phyloP scores from a whole-genome alignment of 1,140 invertebrate genomes.

The Homalodisca vitripennis region DNA sequence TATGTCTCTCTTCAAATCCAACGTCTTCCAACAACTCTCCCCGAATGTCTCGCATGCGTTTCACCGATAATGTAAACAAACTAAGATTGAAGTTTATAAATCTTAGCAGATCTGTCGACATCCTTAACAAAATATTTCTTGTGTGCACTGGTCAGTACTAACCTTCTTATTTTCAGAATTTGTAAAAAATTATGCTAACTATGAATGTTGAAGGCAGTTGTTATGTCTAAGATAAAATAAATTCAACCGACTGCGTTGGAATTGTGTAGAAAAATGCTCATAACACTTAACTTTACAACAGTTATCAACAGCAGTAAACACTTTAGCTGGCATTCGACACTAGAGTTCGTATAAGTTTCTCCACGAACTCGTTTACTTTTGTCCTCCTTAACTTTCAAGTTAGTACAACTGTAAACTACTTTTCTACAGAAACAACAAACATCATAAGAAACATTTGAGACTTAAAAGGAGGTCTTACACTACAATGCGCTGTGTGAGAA shows the following conservation, averaged over 20 bases:
- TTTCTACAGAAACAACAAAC: too few species aligned
- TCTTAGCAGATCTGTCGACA: background rate
- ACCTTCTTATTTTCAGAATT: background rate
- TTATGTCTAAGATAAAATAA: background rate
- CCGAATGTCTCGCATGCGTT: constrained; percentile 1
- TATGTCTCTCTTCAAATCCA: constrained; percentile 12
- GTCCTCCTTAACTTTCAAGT: too few species aligned
- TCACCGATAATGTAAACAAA: background rate
- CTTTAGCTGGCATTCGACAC: background rate
- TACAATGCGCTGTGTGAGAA: too few species aligned
- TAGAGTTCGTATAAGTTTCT: background rate
- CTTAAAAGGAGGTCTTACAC: too few species aligned
- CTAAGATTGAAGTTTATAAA: background rate
- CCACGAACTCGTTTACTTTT: too few species aligned
- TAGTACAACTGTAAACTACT: too few species aligned
- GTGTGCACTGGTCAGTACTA: background rate
- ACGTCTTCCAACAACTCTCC: constrained; percentile 13
- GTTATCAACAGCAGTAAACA: background rate
- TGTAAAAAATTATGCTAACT: background rate
- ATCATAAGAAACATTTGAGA: too few species aligned
- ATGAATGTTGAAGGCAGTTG: background rate
- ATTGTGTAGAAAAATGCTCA: too few species aligned
- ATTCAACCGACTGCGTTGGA: background rate
- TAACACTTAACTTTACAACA: constrained; percentile 16
- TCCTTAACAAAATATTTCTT: background rate